Percentiles rank a stretch among this genome's conserved stretches.
Evolutionary conservation across 2,113 vertebrate species (phyloP).

Genomic region (Dicaeum eximium): DNA sequence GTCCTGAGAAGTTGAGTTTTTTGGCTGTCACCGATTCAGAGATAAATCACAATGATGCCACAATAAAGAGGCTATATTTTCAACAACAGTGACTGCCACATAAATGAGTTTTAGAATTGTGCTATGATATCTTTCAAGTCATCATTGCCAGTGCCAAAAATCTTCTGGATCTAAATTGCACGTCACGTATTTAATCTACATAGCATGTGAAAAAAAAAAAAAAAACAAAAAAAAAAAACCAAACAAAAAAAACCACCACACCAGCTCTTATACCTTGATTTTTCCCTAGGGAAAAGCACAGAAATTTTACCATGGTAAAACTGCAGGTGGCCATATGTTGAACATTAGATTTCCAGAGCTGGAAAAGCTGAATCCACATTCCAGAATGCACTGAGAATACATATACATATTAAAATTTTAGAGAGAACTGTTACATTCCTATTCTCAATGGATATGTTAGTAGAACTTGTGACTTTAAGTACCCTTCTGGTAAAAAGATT

Average conservation of each 20-base stretch:
- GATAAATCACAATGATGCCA: background rate
- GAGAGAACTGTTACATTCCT: slow-evolving; percentile 2
- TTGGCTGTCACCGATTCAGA: background rate
- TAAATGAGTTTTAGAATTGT: background rate
- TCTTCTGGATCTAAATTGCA: background rate
- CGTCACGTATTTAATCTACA: background rate
- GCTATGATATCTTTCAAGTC: background rate
- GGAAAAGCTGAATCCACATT: slow-evolving; percentile 13
- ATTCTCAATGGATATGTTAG: background rate
- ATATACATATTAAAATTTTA: slow-evolving; percentile 27
- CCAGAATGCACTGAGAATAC: slow-evolving; percentile 34
- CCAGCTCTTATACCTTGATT: background rate
- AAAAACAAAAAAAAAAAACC: background rate
- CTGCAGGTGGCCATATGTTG: slow-evolving; percentile 24
- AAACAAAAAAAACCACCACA: too few relatives aligned
- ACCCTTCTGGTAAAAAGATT: background rate
- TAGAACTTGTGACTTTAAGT: background rate
- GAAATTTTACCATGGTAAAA: background rate
- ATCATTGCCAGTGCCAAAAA: background rate
- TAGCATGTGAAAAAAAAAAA: background rate
- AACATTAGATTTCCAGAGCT: slow-evolving; percentile 42
- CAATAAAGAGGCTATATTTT: background rate
- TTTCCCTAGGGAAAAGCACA: slow-evolving; percentile 9
- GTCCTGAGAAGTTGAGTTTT: background rate
- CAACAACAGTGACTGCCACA: background rate